Base-by-base conservation (phyloP, 2,113 vertebrate genomes). In the Poeciliopsis occidentalis region DNA sequence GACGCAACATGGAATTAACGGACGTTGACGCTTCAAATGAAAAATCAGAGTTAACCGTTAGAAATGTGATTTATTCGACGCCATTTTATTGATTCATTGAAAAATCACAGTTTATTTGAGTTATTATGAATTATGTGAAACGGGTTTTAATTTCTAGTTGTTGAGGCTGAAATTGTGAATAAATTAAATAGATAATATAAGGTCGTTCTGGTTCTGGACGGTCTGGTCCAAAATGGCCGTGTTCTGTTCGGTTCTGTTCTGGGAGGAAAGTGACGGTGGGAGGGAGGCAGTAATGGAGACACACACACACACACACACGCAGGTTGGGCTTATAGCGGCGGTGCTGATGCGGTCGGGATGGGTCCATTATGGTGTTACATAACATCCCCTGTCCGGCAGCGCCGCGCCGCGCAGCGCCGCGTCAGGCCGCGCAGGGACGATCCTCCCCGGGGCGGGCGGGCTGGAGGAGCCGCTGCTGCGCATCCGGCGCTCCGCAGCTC, bases 291-390 rank as follows among this genome's bases (percentile, higher is more conserved):
- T 75, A 75, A 78, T 63, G 69, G 67, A 76, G 71, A 41, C 29
- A 71, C 65, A 41, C 66, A 8, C 3, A 30, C 64, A 72, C 29
- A 71, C 65, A 30, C 64, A 72, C 29, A 71, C 65, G 64, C 65
- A 37, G 34, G 34, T 37, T 37, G 34, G 1, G 81, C 73, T 74
- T 64, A 65, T 7, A 19, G 44, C 44, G 44, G 44, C 44, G 44
- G 63, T 32, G 72, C 31, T 27, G 80, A 27, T 67, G 83, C 31
- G 13, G 44, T 79, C 63, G 63, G 70, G 78, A 79, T 71, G 75
- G 81, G 83, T 82, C 88, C 79, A 39, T 78, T 65, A 75, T 78
- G 61, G 61, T 91, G 61, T 91, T 91, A 81, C 74, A 76, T 88
- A 89, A 91, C 73, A 69, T 67, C 73, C 13, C 32, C 51, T 24